These are phyloP conservation scores for Rattus norvegicus DNA, from an alignment of 2,113 vertebrate species.

Conservation along the genomic window GRCr8 NC_086028.1:105445501-105446000, in stretches of 20 bases:
- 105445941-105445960: not conserved
- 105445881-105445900: not conserved
- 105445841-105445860: not conserved
- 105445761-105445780: not conserved
- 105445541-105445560: not conserved
- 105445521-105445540: not conserved
- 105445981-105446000: not conserved
- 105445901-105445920: conserved; percentile 10
- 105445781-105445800: not conserved
- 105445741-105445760: not conserved
- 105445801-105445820: too few species aligned
- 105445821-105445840: not conserved
- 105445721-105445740: not conserved
- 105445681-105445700: not conserved
- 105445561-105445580: not conserved
- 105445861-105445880: not conserved
- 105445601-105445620: not conserved
- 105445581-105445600: not conserved
- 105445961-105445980: not conserved
- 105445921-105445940: not conserved
- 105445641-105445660: not conserved
- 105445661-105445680: not conserved
- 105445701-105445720: not conserved
- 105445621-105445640: not conserved
- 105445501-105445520: not conserved